Percentiles rank a stretch among this genome's conserved stretches.
Evolutionary conservation across 2,113 vertebrate species (phyloP).

Genomic region (Dromiciops gliroides): DNA sequence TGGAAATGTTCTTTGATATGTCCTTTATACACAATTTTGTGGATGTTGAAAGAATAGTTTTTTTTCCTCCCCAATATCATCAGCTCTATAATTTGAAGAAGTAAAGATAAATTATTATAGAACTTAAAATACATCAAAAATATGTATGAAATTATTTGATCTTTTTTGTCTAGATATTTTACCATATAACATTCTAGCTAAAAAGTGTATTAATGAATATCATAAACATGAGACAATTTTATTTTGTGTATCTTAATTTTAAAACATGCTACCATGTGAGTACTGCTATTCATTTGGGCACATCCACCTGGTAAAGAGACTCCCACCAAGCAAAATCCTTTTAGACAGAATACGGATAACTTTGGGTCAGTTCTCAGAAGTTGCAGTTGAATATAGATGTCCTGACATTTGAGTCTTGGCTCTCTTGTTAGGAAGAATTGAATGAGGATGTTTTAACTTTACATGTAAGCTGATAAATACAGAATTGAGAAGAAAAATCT

Average conservation of each 20-base stretch:
- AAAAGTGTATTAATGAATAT: not conserved
- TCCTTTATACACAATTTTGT: constrained; percentile 3
- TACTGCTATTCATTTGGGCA: not conserved
- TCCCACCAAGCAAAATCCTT: not conserved
- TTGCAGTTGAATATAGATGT: not conserved
- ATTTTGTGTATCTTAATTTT: not conserved
- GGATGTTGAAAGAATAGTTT: not conserved
- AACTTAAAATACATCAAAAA: not conserved
- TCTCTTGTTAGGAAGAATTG: too few relatives aligned
- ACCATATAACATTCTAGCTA: not conserved
- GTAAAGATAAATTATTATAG: not conserved
- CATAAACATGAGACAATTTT: not conserved
- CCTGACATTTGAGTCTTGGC: too few relatives aligned
- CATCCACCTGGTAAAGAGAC: not conserved
- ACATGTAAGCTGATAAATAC: too few relatives aligned
- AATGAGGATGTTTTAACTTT: too few relatives aligned
- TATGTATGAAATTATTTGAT: not conserved
- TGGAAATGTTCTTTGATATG: not conserved
- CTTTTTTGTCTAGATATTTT: not conserved
- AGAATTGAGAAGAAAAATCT: too few relatives aligned
- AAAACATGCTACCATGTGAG: not conserved
- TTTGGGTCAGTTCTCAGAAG: not conserved
- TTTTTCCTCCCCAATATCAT: not conserved
- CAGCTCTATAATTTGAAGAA: not conserved
- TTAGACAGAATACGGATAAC: not conserved